These are phyloP conservation scores for Protobothrops mucrosquamatus DNA, from an alignment of 2,113 vertebrate genomes.

Conservation along the genomic window DNA sequence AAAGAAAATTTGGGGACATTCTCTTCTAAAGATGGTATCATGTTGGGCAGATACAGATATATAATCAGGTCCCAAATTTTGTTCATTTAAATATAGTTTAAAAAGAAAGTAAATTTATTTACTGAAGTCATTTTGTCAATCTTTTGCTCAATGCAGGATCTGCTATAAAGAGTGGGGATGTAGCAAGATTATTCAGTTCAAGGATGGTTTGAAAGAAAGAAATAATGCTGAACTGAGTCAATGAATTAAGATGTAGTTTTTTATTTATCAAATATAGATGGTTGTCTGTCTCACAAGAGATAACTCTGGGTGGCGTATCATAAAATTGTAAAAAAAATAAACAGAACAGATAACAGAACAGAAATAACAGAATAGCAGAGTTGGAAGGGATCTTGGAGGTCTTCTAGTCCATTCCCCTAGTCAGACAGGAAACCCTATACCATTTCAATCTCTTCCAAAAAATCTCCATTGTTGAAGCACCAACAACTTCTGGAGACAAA, in stretches of 20 bases:
- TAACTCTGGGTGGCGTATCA: no score
- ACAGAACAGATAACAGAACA: no score
- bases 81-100: neutral
- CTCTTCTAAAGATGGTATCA: neutral
- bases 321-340: no score
- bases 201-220: neutral
- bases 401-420: no score
- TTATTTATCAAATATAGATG: no score
- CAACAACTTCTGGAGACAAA: no score
- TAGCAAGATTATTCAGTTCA: neutral
- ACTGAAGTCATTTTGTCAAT: neutral
- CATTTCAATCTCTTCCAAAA: no score
- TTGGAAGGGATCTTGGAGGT: no score
- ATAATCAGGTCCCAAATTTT: neutral
- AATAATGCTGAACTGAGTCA: neutral
- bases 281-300: no score
- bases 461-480: no score
- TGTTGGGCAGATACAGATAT: neutral
- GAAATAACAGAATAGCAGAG: no score
- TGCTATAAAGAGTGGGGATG: neutral
- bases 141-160: neutral
- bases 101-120: neutral
- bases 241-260: neutral
- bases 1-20: neutral
- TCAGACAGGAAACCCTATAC: no score